phyloP scores from a whole-genome alignment of 2,888 invertebrate species.

The Spodoptera exigua region DNA sequence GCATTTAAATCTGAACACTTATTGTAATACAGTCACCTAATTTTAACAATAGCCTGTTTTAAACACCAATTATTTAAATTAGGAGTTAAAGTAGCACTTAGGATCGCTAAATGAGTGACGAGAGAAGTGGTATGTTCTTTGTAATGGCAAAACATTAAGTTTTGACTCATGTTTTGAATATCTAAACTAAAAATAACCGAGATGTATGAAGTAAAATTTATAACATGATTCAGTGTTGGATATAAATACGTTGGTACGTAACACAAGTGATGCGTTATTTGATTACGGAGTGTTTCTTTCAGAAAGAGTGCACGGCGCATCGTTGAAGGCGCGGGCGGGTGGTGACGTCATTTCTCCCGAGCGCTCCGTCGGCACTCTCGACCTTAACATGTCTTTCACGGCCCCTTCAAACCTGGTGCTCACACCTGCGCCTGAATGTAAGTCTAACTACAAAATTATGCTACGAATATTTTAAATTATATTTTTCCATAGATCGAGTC shows the following conservation, averaged over 20 bases:
- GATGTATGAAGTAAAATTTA: slow-evolving; percentile 21
- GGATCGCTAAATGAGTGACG: slow-evolving; percentile 1
- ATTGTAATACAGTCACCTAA: slow-evolving; percentile 25
- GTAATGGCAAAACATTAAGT: slow-evolving; percentile 20
- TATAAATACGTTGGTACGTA: slow-evolving; percentile 44
- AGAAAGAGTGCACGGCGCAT: slow-evolving; percentile 79
- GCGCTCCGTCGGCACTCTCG: slow-evolving; percentile 78
- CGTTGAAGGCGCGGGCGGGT: slow-evolving; percentile 80
- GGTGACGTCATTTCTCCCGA: slow-evolving; percentile 83
- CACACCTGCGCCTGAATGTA: slow-evolving; percentile 86
- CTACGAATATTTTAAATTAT: background rate
- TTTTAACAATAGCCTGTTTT: slow-evolving; percentile 24
- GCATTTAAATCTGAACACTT: background rate
- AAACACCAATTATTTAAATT: slow-evolving; percentile 3
- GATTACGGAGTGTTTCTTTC: slow-evolving; percentile 56
- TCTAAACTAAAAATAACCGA: slow-evolving; percentile 48
- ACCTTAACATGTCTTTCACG: slow-evolving; percentile 80
- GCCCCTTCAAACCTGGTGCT: slow-evolving; percentile 84
- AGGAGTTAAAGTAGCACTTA: slow-evolving; percentile 1
- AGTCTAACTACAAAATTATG: slow-evolving; percentile 59
- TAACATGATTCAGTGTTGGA: slow-evolving; percentile 48
- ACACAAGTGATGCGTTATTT: slow-evolving; percentile 27
- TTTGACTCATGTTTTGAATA: slow-evolving; percentile 18
- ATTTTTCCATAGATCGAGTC: background rate
- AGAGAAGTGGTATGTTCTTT: slow-evolving; percentile 23